Conservation (phyloP, 2,113 vertebrate genomes). For the Porphyrio hochstetteri region DNA sequence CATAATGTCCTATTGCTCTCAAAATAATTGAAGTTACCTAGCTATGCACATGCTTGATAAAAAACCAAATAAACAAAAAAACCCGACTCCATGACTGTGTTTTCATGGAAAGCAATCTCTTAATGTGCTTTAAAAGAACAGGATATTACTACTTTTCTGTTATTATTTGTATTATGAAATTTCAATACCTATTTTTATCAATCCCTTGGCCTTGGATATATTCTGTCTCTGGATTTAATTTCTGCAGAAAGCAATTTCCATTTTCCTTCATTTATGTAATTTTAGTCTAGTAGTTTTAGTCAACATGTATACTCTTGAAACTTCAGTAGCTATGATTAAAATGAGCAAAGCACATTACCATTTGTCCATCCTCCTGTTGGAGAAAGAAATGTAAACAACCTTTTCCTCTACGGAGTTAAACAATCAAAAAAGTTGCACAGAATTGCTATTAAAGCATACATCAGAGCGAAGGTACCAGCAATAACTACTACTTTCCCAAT, state of each 20-base stretch:
- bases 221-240: not conserved
- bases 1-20: not conserved
- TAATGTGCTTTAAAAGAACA: not conserved
- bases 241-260: slow-evolving; percentile 19
- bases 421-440: not conserved
- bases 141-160: not conserved
- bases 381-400: not conserved
- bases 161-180: slow-evolving; percentile 3
- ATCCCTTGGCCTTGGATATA: not conserved
- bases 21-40: not conserved
- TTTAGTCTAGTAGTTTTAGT: not conserved
- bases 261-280: slow-evolving; percentile 49
- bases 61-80: not conserved
- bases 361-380: not conserved
- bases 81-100: not conserved
- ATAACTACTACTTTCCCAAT: not conserved
- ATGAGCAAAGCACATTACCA: not conserved
- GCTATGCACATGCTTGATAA: not conserved
- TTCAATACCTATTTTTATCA: not conserved
- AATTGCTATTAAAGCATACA: not conserved
- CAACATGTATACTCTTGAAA: not conserved
- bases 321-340: slow-evolving; percentile 10
- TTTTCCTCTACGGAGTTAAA: not conserved
- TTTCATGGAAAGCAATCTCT: not conserved
- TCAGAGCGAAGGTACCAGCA: not conserved